phyloP scores from a whole-genome alignment of 2,113 vertebrate genomes.

The Glaucomys volans region DNA sequence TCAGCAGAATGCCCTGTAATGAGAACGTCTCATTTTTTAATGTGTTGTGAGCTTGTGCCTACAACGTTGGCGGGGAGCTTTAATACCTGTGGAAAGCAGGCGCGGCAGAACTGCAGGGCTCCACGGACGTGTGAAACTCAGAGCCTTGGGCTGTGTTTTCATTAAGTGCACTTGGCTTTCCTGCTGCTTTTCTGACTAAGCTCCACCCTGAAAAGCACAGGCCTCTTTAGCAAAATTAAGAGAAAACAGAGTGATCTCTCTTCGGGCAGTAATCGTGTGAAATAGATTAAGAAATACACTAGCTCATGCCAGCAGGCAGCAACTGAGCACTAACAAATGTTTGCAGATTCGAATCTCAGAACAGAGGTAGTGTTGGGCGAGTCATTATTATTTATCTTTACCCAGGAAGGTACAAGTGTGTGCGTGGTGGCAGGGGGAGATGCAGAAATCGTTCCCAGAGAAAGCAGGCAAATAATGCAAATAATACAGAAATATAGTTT shows the following conservation, averaged over 20 bases:
- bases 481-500: background rate
- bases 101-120: background rate
- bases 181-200: constrained; percentile 68
- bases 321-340: constrained; percentile 10
- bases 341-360: constrained; percentile 28
- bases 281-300: constrained; percentile 76
- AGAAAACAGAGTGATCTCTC: constrained; percentile 58
- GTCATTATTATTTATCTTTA: constrained; percentile 46
- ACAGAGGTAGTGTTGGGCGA: background rate
- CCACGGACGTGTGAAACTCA: constrained; percentile 25
- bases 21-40: constrained; percentile 59
- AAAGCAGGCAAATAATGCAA: constrained; percentile 5
- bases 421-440: fast-evolving
- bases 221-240: constrained; percentile 73
- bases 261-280: constrained; percentile 67
- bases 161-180: constrained; percentile 63
- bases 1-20: background rate
- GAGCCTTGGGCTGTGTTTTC: constrained; percentile 54
- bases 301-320: constrained; percentile 52
- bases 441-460: background rate
- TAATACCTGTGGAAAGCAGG: constrained; percentile 3
- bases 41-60: constrained; percentile 23
- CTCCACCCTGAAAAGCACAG: constrained; percentile 57
- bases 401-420: background rate
- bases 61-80: background rate